Evolutionary conservation across 2,113 vertebrate species (phyloP), one percentile per base, ranked within the genome.

Genomic region (Epinephelus moara): DNA sequence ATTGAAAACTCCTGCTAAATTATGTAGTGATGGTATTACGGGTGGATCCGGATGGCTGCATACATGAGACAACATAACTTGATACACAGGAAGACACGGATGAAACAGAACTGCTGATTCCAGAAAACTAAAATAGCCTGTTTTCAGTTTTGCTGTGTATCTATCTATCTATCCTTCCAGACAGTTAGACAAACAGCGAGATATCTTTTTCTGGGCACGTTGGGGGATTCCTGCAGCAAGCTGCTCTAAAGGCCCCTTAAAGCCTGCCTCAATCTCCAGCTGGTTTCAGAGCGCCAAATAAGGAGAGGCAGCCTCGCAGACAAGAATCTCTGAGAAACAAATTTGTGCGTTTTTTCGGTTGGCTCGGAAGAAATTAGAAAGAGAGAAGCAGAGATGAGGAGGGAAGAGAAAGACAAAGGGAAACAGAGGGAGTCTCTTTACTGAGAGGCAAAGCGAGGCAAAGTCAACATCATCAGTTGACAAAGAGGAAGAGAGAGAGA

Each of bases 391-490:
- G 5, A 73, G 50, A 75, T 42, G 33, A 74, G 64, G 33, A 72
- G 25, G 0, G 0, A 4, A 42, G 19, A 56, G 14, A 69, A 67
- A 76, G 76, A 82, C 70, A 87, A 79, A 76, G 23, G 15, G 27
- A 17, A 66, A 70, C 55, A 30, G 47, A 45, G 6, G 63, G 57
- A 69, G 63, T 78, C 40, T 67, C 45, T 85, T 82, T 30, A 75
- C 70, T 70, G 76, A 73, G 70, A 85, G n/a, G 19, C 57, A 63
- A 64, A 74, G 66, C 14, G n/a, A 78, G 79, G 62, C 70, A 79
- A 73, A 87, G 82, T 85, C 80, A 84, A 85, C 88, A 80, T 78
- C 77, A 75, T 88, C 73, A 72, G 78, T 77, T 76, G 60, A 79
- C 69, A 62, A 66, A 70, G 68, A 30, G 45, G 42, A 27, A 27